Percentiles rank a stretch among this genome's conserved stretches.
These are phyloP conservation scores for Rhadinocentrus ornatus DNA, from an alignment of 2,797 vertebrate genomes.

Conservation along the genomic window DNA sequence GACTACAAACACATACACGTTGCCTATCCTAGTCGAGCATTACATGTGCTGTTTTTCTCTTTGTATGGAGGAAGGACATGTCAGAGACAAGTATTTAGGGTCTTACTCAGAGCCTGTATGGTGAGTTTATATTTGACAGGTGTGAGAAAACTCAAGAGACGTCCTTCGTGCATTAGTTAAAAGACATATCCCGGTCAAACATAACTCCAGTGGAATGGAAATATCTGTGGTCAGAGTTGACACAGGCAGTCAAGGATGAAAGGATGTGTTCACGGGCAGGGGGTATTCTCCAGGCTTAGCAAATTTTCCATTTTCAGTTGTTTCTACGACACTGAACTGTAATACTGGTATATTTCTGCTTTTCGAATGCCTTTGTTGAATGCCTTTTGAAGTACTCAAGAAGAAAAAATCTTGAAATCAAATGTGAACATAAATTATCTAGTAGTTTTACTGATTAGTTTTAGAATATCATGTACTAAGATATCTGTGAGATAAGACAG, in stretches of 20 bases:
- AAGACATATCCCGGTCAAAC: not conserved
- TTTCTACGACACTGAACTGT: not conserved
- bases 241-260: not conserved
- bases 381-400: not conserved
- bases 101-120: not conserved
- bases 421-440: not conserved
- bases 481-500: not conserved
- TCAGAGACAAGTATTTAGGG: not conserved
- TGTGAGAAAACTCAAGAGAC: not conserved
- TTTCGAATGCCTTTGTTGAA: not conserved
- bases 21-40: not conserved
- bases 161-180: not conserved
- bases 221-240: not conserved
- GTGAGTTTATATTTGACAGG: conserved; percentile 1
- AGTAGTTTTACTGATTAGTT: not conserved
- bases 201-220: not conserved
- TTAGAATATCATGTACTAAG: conserved; percentile 9
- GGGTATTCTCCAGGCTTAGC: not conserved
- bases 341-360: not conserved
- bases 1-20: not conserved
- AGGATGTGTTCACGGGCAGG: not conserved
- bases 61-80: not conserved
- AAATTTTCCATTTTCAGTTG: not conserved
- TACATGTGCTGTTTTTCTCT: not conserved
- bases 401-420: not conserved